Percentiles rank a stretch among this genome's conserved stretches.
Conservation (phyloP, 2,888 invertebrate genomes). For the Megastigmus dorsalis region DNA sequence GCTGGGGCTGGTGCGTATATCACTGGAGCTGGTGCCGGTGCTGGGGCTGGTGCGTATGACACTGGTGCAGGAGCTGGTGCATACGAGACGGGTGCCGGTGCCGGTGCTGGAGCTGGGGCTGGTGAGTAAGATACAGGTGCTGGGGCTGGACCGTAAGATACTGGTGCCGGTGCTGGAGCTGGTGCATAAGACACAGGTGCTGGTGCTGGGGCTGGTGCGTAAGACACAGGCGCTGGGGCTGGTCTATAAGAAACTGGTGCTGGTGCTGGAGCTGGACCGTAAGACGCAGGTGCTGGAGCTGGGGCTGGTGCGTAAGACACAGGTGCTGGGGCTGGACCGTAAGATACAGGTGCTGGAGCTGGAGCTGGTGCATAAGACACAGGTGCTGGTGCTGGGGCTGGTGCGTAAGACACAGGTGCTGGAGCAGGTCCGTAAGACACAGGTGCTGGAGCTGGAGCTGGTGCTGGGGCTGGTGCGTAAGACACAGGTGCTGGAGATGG, state of each 20-base stretch:
- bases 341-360: too few relatives aligned
- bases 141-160: background rate
- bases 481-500: background rate
- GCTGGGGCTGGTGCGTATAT: background rate
- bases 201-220: too few relatives aligned
- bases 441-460: too few relatives aligned
- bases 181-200: background rate
- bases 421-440: too few relatives aligned
- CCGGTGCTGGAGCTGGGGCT: background rate
- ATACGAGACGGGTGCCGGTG: background rate
- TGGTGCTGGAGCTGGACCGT: background rate
- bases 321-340: too few relatives aligned
- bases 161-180: background rate
- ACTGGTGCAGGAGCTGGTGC: constrained; percentile 14
- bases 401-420: too few relatives aligned
- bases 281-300: background rate
- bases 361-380: too few relatives aligned
- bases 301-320: too few relatives aligned
- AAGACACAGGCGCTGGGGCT: too few relatives aligned
- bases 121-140: background rate
- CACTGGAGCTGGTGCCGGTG: background rate
- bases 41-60: background rate
- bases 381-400: too few relatives aligned
- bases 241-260: too few relatives aligned
- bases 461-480: too few relatives aligned